Evolutionary conservation across 2,888 invertebrate genomes (phyloP).

Genomic region (Dastarcus helophoroides): DNA sequence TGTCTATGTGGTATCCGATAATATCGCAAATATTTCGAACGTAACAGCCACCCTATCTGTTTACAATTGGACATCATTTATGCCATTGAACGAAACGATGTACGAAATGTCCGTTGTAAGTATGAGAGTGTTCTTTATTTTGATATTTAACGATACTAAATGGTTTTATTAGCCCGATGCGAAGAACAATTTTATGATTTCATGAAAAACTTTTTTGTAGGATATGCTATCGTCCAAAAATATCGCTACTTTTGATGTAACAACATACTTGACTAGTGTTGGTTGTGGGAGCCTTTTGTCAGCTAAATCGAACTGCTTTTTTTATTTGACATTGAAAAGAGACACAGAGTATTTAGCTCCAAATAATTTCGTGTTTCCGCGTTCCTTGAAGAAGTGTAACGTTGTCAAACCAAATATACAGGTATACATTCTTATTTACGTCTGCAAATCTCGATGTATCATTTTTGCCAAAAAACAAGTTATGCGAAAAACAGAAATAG

Average conservation of each 20-base stretch:
- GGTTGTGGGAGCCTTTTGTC: conserved; percentile 27
- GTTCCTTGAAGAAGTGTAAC: conserved; percentile 42
- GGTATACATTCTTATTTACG: conserved; percentile 36
- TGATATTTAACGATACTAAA: not conserved
- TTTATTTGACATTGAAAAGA: conserved; percentile 41
- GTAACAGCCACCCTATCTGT: conserved; percentile 45
- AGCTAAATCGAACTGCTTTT: conserved; percentile 34
- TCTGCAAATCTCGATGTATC: no score
- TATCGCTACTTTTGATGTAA: conserved; percentile 17
- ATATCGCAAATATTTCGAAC: conserved; percentile 22
- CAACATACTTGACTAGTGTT: conserved; percentile 25
- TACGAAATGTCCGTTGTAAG: conserved; percentile 17
- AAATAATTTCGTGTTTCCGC: conserved; percentile 56
- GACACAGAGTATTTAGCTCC: conserved; percentile 40
- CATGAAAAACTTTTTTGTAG: conserved; percentile 6
- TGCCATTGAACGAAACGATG: conserved; percentile 15
- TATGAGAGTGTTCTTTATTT: conserved; percentile 4
- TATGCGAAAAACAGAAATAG: no score
- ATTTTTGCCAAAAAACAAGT: conserved; percentile 11
- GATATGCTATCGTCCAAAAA: no score
- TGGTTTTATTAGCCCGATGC: not conserved
- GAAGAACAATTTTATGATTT: conserved; percentile 5
- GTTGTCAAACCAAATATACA: conserved; percentile 44
- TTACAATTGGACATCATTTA: conserved; percentile 41
- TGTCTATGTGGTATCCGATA: conserved; percentile 55